Base-by-base conservation (phyloP, 2,797 vertebrate species). In the Falco cherrug region DNA sequence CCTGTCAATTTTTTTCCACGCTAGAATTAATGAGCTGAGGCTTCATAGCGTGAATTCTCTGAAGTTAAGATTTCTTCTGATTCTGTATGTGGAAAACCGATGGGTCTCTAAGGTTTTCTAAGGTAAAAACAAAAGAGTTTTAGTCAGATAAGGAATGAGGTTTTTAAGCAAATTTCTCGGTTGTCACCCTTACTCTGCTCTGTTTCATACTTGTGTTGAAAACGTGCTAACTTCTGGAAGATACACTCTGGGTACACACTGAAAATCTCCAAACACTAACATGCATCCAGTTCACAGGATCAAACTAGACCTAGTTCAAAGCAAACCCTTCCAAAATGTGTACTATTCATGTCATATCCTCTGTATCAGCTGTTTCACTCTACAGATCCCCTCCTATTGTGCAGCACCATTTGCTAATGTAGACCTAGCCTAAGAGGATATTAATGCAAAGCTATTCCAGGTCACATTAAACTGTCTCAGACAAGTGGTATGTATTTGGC, bases 381-480 rank as follows among this genome's bases (percentile, higher is more conserved):
- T 35, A 26, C 48, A 88, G 41, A 59, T 63, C 33, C 33, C 26
- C 22, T 69, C 35, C n/a, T 76, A 6, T 5, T 3, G 1, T 56
- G 84, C 33, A 79, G 51, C 33, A 33, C 59, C 73, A 18, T 76
- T 82, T 78, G 43, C 56, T 87, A 45, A 94, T 13, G 22, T 69
- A 82, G 70, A 81, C 13, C 22, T 69, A 89, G 25, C 9, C 19
- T 74, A 41, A 83, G 28, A 79, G 6, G 26, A 43, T 87, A 87
- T 82, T 84, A 84, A 94, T 57, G 60, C 77, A 93, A 84, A 96
- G 20, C 33, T 90, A 56, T 87, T 93, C 70, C 41, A 84, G 63
- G 48, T 90, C n/a, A 53, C 63, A 64, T 77, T 90, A 82, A 89
- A 82, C 74, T 74, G 19, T 73, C 77, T 90, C 67, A 74, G 45